Percentiles rank a stretch among this genome's conserved stretches.
Evolutionary conservation across 2,797 vertebrate genomes (phyloP).

Genomic region (Trachops cirrhosus): DNA sequence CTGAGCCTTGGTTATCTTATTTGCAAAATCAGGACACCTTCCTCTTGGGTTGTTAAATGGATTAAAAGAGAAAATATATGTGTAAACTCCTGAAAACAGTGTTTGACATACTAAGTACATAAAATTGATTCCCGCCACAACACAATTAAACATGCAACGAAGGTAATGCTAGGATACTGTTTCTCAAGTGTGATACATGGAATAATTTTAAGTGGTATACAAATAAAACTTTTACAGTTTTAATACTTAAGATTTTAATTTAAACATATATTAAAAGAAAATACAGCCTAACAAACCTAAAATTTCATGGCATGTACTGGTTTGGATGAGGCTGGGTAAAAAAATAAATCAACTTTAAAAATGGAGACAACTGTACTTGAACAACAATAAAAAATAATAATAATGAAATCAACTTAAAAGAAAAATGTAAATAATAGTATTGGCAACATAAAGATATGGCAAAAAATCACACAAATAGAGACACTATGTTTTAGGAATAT

Average conservation of each 20-base stretch:
- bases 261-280: conserved; percentile 34
- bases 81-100: not conserved
- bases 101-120: not conserved
- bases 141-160: not conserved
- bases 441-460: not conserved
- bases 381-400: too few species aligned
- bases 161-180: not conserved
- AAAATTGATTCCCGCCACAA: not conserved
- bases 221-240: conserved; percentile 38
- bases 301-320: not conserved
- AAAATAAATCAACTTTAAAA: not conserved
- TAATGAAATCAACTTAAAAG: not conserved
- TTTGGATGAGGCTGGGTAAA: not conserved
- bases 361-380: too few species aligned
- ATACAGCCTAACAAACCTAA: not conserved
- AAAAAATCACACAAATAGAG: not conserved
- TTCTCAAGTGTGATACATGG: not conserved
- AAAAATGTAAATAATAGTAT: not conserved
- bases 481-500: not conserved
- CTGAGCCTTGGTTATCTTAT: not conserved
- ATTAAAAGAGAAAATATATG: not conserved
- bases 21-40: not conserved
- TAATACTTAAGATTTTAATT: conserved; percentile 37
- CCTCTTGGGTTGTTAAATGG: not conserved
- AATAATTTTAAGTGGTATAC: not conserved